Conservation (phyloP, 2,888 invertebrate species). For the Cordylochernes scorpioides region DNA sequence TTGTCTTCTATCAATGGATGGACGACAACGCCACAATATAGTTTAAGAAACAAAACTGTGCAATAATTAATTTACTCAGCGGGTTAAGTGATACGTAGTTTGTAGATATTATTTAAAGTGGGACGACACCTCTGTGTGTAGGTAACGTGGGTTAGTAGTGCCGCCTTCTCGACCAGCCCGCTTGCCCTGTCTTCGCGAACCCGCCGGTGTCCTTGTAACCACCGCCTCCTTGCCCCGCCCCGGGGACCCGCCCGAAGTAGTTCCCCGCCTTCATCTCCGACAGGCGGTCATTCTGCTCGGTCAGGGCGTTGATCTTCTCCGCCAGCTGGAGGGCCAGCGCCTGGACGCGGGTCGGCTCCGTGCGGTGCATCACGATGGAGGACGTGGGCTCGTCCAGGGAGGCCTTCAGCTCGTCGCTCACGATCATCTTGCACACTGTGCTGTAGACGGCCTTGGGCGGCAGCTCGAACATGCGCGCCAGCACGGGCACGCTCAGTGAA, state of each 20-base stretch:
- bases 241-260: constrained; percentile 12
- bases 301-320: constrained; percentile 54
- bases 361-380: constrained; percentile 88
- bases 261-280: constrained; percentile 66
- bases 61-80: no score
- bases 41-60: no score
- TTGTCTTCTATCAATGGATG: no score
- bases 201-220: no score
- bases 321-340: constrained; percentile 83
- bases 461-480: constrained; percentile 83
- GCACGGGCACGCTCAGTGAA: constrained; percentile 65
- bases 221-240: no score
- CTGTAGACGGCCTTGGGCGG: constrained; percentile 62
- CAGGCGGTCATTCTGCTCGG: constrained; percentile 89
- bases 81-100: no score
- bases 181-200: no score
- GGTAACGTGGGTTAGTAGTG: no score
- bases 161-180: no score
- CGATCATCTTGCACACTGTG: constrained; percentile 98
- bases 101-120: no score
- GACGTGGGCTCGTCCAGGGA: constrained; percentile 94
- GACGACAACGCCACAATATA: no score
- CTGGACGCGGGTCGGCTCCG: constrained; percentile 88
- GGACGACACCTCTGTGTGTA: no score
- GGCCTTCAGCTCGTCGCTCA: constrained; percentile 79